Evolutionary conservation across 2,113 vertebrate genomes (phyloP), one percentile per base, ranked within the genome.

Genomic region (Salminus brasiliensis): DNA sequence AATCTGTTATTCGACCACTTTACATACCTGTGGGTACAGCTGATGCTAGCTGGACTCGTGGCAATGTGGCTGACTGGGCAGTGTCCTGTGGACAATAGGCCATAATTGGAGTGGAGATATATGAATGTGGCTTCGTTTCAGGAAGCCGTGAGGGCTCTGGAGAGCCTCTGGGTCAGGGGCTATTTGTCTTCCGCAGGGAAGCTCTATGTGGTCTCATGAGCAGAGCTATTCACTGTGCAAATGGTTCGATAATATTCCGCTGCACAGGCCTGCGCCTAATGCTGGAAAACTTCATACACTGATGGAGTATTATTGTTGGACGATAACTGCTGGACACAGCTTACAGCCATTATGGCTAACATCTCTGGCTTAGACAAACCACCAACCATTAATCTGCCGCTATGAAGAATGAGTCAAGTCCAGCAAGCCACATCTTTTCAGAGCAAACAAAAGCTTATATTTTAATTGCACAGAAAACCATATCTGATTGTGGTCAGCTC

Each of bases 1-100:
- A 63, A 72, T 71, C 43, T 53, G 45, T 45, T 49, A 47, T n/a
- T 39, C n/a, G 29, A 78, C 23, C 43, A 34, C 15, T 62, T n/a
- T 16, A 39, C 27, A 62, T 29, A 12, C 3, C 13, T 47, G 11
- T 60, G 7, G 39, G 27, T 23, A 6, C 27, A n/a, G 55, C 47
- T 16, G 29, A 71, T 70, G 39, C 39, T 78, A 53, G 59, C 36
- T 21, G 62, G 27, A 43, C 30, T 43, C 15, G 6, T 3, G 32
- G 18, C 30, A 49, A 53, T 21, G 10, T 57, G 23, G 36, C 41
- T 47, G 27, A 52, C 49, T 9, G 62, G 34, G n/a, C 41, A 67
- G 21, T 18, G 10, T 66, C 32, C 62, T 36, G 62, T 36, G 21
- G 62, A 66, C 62, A 66, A 66, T 39, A 23, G 62, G 32, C 62